phyloP scores from a whole-genome alignment of 1,140 invertebrate species.

The Pseudomyrmex sp. region DNA sequence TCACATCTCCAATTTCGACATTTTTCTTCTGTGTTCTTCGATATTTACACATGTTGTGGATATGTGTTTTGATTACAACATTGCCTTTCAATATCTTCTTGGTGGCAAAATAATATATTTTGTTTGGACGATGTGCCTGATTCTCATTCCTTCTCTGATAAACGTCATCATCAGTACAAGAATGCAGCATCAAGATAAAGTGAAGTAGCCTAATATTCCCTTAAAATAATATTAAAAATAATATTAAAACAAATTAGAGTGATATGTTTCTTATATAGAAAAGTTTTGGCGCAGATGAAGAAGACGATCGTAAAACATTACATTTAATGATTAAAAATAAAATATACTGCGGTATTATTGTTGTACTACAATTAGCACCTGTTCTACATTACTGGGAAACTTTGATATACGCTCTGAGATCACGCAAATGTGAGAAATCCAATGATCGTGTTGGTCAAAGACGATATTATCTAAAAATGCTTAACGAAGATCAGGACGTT shows the following conservation, averaged over 20 bases:
- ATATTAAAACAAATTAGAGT: not conserved
- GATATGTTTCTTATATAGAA: constrained; percentile 40
- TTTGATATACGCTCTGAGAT: constrained; percentile 86
- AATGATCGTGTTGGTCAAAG: constrained; percentile 84
- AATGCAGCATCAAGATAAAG: constrained; percentile 84
- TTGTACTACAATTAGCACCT: constrained; percentile 86
- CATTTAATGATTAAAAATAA: constrained; percentile 47
- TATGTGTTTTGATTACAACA: constrained; percentile 85
- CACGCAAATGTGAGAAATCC: constrained; percentile 82
- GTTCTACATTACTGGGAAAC: constrained; percentile 86
- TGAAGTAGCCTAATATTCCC: constrained; percentile 59
- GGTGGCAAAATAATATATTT: constrained; percentile 81
- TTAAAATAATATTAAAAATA: not conserved
- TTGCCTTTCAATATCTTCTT: constrained; percentile 83
- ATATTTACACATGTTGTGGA: constrained; percentile 85
- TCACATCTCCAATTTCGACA: constrained; percentile 82
- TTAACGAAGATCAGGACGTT: constrained; percentile 94
- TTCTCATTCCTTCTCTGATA: constrained; percentile 86
- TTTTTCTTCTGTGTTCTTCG: constrained; percentile 82
- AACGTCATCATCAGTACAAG: constrained; percentile 85
- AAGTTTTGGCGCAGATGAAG: constrained; percentile 13
- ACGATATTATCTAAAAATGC: constrained; percentile 90
- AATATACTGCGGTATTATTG: constrained; percentile 56
- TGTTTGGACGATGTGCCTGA: constrained; percentile 83
- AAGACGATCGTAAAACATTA: constrained; percentile 17